Evolutionary conservation across 2,113 vertebrate species (phyloP).

Genomic region (Callopanchax toddi): DNA sequence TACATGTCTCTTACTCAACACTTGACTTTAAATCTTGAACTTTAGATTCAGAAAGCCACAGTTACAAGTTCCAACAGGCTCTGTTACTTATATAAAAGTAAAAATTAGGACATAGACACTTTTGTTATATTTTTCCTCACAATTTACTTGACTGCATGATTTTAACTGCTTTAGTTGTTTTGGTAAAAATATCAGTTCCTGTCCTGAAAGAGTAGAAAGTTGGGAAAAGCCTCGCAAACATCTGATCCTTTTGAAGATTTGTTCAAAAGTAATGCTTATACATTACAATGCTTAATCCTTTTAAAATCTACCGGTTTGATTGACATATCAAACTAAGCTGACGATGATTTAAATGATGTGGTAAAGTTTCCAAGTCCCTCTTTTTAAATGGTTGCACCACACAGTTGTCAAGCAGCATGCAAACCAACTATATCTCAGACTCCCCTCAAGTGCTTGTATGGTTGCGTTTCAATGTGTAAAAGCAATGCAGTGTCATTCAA

Average conservation of each 20-base stretch:
- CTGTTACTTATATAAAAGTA: not conserved
- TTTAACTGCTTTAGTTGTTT: constrained; percentile 38
- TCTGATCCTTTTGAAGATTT: constrained; percentile 20
- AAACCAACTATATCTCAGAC: constrained; percentile 25
- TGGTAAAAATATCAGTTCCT: constrained; percentile 27
- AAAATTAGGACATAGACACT: constrained; percentile 16
- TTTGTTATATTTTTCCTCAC: constrained; percentile 8
- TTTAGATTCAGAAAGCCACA: constrained; percentile 26
- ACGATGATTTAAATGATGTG: constrained; percentile 23
- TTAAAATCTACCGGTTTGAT: constrained; percentile 20
- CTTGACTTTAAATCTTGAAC: constrained; percentile 14
- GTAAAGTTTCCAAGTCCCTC: constrained; percentile 17
- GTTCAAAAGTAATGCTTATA: constrained; percentile 18
- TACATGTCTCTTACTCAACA: constrained; percentile 1
- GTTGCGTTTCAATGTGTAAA: constrained; percentile 31
- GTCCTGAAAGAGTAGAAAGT: constrained; percentile 10
- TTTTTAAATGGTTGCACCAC: constrained; percentile 29
- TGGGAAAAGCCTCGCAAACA: constrained; percentile 30
- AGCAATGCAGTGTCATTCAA: constrained; percentile 13
- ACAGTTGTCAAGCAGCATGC: constrained; percentile 31
- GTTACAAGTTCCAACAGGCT: constrained; percentile 30
- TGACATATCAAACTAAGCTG: constrained; percentile 19
- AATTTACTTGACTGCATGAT: constrained; percentile 18
- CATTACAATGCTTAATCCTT: constrained; percentile 24
- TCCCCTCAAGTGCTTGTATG: not conserved